phyloP scores from a whole-genome alignment of 2,888 invertebrate genomes.

The Pristionchus mayeri region DNA sequence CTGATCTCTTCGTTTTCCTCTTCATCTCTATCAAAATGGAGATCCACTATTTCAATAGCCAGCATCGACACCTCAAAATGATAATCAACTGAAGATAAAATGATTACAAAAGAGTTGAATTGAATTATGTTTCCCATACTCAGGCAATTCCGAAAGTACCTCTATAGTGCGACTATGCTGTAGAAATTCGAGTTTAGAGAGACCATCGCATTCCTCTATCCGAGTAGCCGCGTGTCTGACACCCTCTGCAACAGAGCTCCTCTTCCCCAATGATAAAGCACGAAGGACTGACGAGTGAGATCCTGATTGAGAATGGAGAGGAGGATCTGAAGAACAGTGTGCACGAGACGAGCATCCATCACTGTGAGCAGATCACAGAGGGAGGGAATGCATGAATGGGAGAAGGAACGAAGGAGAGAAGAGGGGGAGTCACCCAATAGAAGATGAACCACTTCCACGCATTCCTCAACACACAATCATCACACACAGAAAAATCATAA shows the following conservation, averaged over 20 bases:
- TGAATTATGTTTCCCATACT: too few species aligned
- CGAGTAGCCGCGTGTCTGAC: neutral
- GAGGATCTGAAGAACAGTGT: conserved; percentile 2
- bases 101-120: neutral
- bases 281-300: neutral
- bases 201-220: conserved; percentile 41
- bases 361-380: conserved; percentile 46
- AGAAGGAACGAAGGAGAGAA: neutral
- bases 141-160: neutral
- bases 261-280: neutral
- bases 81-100: neutral
- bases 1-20: neutral
- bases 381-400: neutral
- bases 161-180: conserved; percentile 18
- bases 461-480: too few species aligned
- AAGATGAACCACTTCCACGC: neutral
- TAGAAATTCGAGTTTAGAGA: conserved; percentile 42
- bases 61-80: conserved; percentile 20
- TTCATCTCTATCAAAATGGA: neutral
- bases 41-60: conserved; percentile 13
- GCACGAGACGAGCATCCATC: conserved; percentile 42
- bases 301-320: conserved; percentile 15
- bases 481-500: too few species aligned
- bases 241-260: neutral
- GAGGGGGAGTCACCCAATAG: neutral